Evolutionary conservation across 2,888 invertebrate species (phyloP).

Genomic region (Sylvicola cinctus): DNA sequence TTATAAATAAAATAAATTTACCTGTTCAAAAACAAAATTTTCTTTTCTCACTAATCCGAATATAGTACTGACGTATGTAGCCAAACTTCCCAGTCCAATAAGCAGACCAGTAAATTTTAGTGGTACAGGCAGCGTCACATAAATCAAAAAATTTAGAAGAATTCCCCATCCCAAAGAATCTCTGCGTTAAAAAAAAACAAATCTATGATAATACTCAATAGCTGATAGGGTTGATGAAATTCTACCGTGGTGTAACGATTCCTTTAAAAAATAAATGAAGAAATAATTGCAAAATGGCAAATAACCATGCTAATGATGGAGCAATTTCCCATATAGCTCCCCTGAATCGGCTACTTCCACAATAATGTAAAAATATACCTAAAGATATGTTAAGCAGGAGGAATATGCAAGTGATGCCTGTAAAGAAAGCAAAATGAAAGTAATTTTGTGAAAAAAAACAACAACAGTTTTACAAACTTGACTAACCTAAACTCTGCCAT

Average conservation of each 20-base stretch:
- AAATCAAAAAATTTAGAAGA: slow-evolving; percentile 48
- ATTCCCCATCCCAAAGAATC: slow-evolving; percentile 53
- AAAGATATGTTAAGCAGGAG: slow-evolving; percentile 21
- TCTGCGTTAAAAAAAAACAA: slow-evolving; percentile 18
- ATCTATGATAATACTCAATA: background rate
- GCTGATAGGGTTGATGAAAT: background rate
- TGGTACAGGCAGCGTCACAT: slow-evolving; percentile 50
- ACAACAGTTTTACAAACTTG: background rate
- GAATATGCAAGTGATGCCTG: slow-evolving; percentile 20
- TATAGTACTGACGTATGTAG: slow-evolving; percentile 36
- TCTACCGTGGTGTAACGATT: slow-evolving; percentile 24
- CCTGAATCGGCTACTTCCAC: slow-evolving; percentile 24
- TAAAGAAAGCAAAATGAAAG: slow-evolving; percentile 8
- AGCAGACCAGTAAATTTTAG: slow-evolving; percentile 35
- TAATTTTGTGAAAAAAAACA: background rate
- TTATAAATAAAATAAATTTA: slow-evolving; percentile 10
- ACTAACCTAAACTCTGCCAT: slow-evolving; percentile 19
- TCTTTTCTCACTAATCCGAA: slow-evolving; percentile 32
- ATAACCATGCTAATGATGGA: slow-evolving; percentile 37
- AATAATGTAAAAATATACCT: slow-evolving; percentile 12
- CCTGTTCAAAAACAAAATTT: slow-evolving; percentile 29
- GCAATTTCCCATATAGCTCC: slow-evolving; percentile 21
- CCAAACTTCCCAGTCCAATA: slow-evolving; percentile 36
- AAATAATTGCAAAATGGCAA: slow-evolving; percentile 37
- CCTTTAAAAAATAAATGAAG: slow-evolving; percentile 37